Conservation (phyloP, 2,888 invertebrate species). For the Latrodectus elegans region DNA sequence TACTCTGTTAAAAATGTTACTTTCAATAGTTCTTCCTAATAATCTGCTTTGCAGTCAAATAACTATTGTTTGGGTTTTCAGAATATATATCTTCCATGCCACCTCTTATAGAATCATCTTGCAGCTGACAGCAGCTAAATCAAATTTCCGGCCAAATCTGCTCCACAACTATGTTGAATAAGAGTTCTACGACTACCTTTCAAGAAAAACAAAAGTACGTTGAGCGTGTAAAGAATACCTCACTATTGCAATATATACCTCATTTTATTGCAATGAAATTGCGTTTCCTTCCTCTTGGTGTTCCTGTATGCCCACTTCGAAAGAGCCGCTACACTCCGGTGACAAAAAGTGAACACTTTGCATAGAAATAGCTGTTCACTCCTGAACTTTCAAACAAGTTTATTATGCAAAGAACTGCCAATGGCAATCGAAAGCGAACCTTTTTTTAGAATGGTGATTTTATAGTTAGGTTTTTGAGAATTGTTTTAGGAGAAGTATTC, state of each 20-base stretch:
- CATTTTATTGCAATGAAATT: slow-evolving; percentile 50
- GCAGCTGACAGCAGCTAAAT: slow-evolving; percentile 57
- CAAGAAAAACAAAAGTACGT: background rate
- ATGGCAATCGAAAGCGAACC: slow-evolving; percentile 21
- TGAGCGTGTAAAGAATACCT: slow-evolving; percentile 57
- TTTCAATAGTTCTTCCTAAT: background rate
- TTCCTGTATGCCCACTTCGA: slow-evolving; percentile 46
- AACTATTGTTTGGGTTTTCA: slow-evolving; percentile 13
- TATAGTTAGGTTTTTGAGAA: slow-evolving; percentile 51
- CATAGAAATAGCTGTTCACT: no score
- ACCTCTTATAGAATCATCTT: slow-evolving; percentile 32
- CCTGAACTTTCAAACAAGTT: no score
- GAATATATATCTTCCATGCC: slow-evolving; percentile 17
- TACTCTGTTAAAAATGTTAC: background rate
- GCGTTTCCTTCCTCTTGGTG: slow-evolving; percentile 51
- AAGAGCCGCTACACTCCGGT: slow-evolving; percentile 19
- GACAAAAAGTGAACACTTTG: slow-evolving; percentile 45
- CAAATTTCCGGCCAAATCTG: slow-evolving; percentile 67
- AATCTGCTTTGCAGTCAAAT: background rate
- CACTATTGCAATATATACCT: slow-evolving; percentile 55
- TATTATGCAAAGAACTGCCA: slow-evolving; percentile 11
- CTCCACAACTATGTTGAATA: slow-evolving; percentile 23
- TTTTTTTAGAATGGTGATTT: slow-evolving; percentile 50
- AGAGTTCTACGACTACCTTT: background rate
- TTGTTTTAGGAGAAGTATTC: slow-evolving; percentile 44